Evolutionary conservation across 92 coral and sea anemone genomes (phyloP), one percentile per base, ranked within the genome.

Genomic region (Umimayanthus chanpuru): DNA sequence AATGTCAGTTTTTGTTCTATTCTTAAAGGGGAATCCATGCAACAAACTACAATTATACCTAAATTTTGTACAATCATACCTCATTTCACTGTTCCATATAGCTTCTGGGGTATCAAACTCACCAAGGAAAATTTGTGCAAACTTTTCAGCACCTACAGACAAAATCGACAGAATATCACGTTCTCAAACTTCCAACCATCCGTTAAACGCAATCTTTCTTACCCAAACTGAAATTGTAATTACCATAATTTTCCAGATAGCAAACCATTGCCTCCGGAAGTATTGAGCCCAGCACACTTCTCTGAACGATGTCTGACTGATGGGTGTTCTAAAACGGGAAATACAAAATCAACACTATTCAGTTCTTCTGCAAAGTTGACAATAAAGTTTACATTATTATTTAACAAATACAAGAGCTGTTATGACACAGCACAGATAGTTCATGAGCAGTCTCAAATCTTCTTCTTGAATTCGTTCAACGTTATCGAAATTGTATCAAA

Each of bases 41-140:
- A 61, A 61, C 26, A 61, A 20, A 4, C 21, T 47, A 47, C 9
- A 0, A 53, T 53, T 61, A 61, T 2, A 61, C 58, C 58, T 53
- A 53, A 53, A 53, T 3, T 53, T 12, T 61, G 9, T 21, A 61
- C 23, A 23, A 1, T 2, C 32, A 30, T 66, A 97, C 99, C 99
- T 95, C 99, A 97, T 97, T 88, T 97, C 99, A 79, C 85, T 94
- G 86, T 92, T 97, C 99, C 99, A 97, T 49, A 97, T 97, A 41
- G 99, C 99, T 89, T 97, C 99, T 26, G 99, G 99, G 12, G 99
- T 95, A 86, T 97, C 99, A 81, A 97, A 97, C 76, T 97, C 99
- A 10, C 99, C 99, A 81, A 97, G 85, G 93, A 97, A 97, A 56
- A 94, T 95, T 90, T 93, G 90, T 20, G 99, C 94, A 87, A 97